Conservation (phyloP, 2,888 invertebrate genomes). For the Drosophila stalkeri region DNA sequence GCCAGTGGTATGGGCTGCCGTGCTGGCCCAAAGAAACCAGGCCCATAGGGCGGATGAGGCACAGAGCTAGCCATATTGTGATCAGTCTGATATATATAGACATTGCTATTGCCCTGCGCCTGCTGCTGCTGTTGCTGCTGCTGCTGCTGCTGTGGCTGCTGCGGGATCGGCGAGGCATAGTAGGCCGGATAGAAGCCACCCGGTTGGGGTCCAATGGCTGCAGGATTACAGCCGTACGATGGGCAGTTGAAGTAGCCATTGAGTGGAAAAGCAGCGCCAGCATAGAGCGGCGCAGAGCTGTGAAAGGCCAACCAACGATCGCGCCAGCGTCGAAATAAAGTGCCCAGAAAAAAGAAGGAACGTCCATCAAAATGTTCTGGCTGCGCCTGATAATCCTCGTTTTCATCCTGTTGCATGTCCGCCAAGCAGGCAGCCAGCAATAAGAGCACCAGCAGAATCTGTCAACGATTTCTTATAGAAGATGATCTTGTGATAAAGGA, state of each 20-base stretch:
- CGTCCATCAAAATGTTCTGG: slow-evolving; percentile 59
- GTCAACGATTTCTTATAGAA: neutral
- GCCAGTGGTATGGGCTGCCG: slow-evolving; percentile 36
- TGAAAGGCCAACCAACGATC: slow-evolving; percentile 72
- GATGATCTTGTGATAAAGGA: neutral
- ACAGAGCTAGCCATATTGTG: slow-evolving; percentile 57
- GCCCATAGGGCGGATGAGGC: slow-evolving; percentile 40
- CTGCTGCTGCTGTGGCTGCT: slow-evolving; percentile 35
- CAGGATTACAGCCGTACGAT: slow-evolving; percentile 66
- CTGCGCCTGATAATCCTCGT: slow-evolving; percentile 25
- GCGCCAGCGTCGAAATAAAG: slow-evolving; percentile 75
- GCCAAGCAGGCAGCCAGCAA: slow-evolving; percentile 22
- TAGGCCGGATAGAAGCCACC: slow-evolving; percentile 58
- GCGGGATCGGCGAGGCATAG: slow-evolving; percentile 44
- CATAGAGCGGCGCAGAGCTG: slow-evolving; percentile 61
- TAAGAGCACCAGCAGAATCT: slow-evolving; percentile 45
- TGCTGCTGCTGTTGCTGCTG: slow-evolving; percentile 44
- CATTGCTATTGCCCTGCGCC: slow-evolving; percentile 73
- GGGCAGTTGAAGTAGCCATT: slow-evolving; percentile 67
- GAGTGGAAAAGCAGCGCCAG: slow-evolving; percentile 69
- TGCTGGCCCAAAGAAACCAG: slow-evolving; percentile 38
- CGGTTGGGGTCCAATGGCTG: slow-evolving; percentile 51
- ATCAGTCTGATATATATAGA: slow-evolving; percentile 71
- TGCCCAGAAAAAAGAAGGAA: slow-evolving; percentile 70
- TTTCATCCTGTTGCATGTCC: slow-evolving; percentile 21